Conservation (phyloP, 2,888 invertebrate genomes). For the Drosophila aldrichi region DNA sequence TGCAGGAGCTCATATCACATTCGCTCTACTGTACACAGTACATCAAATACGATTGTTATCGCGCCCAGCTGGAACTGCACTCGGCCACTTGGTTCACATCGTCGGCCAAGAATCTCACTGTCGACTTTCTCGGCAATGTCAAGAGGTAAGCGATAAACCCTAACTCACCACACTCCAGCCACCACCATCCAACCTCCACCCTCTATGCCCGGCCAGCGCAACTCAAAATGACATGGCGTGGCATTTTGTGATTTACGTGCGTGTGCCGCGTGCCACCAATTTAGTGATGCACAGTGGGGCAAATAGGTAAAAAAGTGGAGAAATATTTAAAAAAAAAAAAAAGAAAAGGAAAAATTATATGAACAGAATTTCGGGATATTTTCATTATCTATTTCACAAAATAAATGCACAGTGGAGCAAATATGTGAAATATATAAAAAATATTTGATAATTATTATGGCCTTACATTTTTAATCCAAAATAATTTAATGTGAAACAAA, state of each 20-base stretch:
- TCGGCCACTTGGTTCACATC: constrained; percentile 96
- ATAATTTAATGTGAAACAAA: background rate
- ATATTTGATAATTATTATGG: background rate
- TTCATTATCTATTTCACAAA: background rate
- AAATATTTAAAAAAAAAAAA: background rate
- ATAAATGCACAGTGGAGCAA: background rate
- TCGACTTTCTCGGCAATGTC: constrained; percentile 93
- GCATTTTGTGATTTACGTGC: constrained; percentile 60
- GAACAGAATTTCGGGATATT: background rate
- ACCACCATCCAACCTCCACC: background rate
- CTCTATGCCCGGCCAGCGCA: background rate
- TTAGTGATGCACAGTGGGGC: constrained; percentile 26
- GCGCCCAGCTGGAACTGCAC: constrained; percentile 94
- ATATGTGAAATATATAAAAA: background rate
- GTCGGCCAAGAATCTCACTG: constrained; percentile 91
- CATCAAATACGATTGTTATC: constrained; percentile 95
- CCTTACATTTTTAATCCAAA: background rate
- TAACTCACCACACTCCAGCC: background rate
- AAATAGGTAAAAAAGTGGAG: background rate
- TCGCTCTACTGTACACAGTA: constrained; percentile 95
- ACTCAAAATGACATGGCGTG: constrained; percentile 37
- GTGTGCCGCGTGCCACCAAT: constrained; percentile 25
- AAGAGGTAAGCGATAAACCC: constrained; percentile 87
- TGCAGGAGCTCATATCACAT: constrained; percentile 95
- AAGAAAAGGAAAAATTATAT: no score